Conservation (phyloP, 2,113 vertebrate genomes). For the Scolopax mira region DNA sequence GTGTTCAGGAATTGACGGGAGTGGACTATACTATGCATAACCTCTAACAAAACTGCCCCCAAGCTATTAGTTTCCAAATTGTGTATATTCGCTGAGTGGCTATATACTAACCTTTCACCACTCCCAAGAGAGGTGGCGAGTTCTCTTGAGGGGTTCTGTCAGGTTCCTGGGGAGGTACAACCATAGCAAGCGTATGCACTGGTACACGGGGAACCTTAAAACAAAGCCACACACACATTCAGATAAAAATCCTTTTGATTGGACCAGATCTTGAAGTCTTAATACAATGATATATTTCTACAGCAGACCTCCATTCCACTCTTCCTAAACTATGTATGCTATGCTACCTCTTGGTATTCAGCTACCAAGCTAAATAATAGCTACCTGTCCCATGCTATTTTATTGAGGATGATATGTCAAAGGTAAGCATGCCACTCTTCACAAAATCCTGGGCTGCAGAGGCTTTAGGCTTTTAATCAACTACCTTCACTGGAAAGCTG, state of each 20-base stretch:
- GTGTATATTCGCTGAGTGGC: neutral
- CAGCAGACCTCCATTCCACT: neutral
- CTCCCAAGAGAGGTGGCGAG: conserved; percentile 82
- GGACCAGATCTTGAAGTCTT: neutral
- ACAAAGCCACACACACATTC: conserved; percentile 8
- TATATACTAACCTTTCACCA: conserved; percentile 88
- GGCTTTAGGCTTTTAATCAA: neutral
- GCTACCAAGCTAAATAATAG: too few relatives aligned
- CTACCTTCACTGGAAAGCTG: neutral
- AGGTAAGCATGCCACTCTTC: neutral
- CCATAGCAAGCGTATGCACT: conserved; percentile 95
- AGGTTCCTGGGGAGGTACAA: conserved; percentile 97
- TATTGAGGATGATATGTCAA: neutral
- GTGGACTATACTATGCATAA: neutral
- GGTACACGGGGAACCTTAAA: conserved; percentile 94
- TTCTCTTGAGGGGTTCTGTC: conserved; percentile 92
- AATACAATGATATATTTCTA: neutral
- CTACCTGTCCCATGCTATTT: neutral
- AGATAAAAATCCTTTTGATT: neutral
- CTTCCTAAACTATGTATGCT: neutral
- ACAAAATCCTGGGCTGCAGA: neutral
- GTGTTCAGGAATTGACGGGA: neutral
- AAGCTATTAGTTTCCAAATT: neutral
- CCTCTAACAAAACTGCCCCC: neutral
- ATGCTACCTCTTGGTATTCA: neutral